Evolutionary conservation across 2,888 invertebrate species (phyloP), one percentile per base, ranked within the genome.

Genomic region (Epicampocera succincta): DNA sequence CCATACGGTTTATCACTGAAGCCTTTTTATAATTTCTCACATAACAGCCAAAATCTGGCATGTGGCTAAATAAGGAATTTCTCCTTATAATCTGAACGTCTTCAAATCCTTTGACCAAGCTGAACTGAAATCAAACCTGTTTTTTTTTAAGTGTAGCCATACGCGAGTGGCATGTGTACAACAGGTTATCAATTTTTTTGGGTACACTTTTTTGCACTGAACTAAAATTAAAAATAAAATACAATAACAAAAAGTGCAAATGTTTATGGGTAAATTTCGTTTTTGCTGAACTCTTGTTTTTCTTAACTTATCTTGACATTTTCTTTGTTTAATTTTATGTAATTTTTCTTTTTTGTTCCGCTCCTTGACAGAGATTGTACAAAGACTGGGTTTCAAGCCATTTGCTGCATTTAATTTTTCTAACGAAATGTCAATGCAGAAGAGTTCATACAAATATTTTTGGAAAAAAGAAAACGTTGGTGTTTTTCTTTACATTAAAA

Each of bases 401-500:
- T 56, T 33, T 69, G 33, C 52, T 63, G 42, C 21, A 44, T 48
- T 61, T 46, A 33, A 3, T 17, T 46, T 65, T 58, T 68, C 15
- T n/a, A 63, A 33, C 60, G 42, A 75, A 77, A 77, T 81, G 76
- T 73, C 80, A 81, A 76, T 71, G 50, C 11, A 38, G 54, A 17
- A 61, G 52, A n/a, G 19, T 69, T 73, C 56, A 63, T 56, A 21
- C 6, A 66, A 33, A 29, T 52, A 44, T 33, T 29, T 40, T 21
- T 44, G n/a, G n/a, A 72, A 78, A 29, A 44, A 11, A 19, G 21
- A 50, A 76, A 83, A 80, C 65, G 69, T n/a, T n/a, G 75, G 85
- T 85, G 85, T 54, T 60, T 78, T 5, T 33, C 9, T 33, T 33
- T 33, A 80, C 83, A 83, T 83, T 84, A 82, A 79, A 82, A 52